Base-by-base conservation (phyloP, 2,797 vertebrate species). In the Enteromius unitaeniatus region DNA sequence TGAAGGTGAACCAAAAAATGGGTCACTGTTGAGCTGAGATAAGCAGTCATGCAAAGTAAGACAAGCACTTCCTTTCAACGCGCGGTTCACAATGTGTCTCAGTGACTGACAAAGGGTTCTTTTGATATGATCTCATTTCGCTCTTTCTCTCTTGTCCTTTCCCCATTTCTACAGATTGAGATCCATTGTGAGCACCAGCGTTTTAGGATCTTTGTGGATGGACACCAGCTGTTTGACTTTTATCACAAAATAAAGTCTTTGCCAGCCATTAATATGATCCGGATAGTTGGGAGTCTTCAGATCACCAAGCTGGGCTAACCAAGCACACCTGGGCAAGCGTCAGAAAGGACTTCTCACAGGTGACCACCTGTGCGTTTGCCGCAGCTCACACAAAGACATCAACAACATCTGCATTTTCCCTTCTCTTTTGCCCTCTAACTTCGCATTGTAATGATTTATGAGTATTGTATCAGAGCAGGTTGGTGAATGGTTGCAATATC, bases 191-290 rank as follows among this genome's bases (percentile, higher is more conserved):
- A 99, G 91, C 98, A 99, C 93, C 97, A 97, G 85, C 94, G 98
- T 60, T 99, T 99, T 95, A 96, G 97, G 91, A 95, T 99, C 95
- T 98, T 99, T 91, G 96, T 99, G 92, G 98, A 99, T 40, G 97
- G 98, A 96, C 98, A 99, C 91, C 97, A 97, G 93, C 97, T 99
- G 88, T 99, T 99, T 96, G 98, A 99, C 96, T 99, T 99, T 97
- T 99, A 98, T 92, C 98, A 99, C 91, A 98, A 97, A 93, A 94
- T 99, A 85, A 96, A 97, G 94, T 96, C 96, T n/a, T 95, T 99
- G 91, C 87, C 96, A 73, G 94, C 97, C 26, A 99, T 99, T 88
- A 96, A 99, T 93, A 96, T 97, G 23, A 97, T 99, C 93, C 97
- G 96, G 93, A 99, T 99, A 94, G 96, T 95, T 0, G 98, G 98